Evolutionary conservation across 2,888 invertebrate species (phyloP).

Genomic region (Trachelus troglodyta): DNA sequence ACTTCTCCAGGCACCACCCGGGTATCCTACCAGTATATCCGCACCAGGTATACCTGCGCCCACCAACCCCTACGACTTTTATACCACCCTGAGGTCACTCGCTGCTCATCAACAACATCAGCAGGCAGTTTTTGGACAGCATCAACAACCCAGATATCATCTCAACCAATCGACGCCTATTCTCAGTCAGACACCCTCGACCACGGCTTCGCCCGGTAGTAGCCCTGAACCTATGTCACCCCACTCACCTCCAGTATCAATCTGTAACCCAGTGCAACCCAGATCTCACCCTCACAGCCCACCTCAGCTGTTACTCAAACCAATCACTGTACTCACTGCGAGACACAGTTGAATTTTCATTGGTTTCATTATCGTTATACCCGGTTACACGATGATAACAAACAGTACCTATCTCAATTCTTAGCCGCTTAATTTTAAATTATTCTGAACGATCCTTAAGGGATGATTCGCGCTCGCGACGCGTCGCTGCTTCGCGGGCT

Average conservation of each 20-base stretch:
- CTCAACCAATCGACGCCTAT: conserved; percentile 38
- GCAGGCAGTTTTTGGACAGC: conserved; percentile 50
- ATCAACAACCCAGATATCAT: conserved; percentile 45
- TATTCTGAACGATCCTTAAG: not conserved
- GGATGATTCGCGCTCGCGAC: not conserved
- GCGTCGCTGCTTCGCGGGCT: not conserved
- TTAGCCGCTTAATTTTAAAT: not conserved
- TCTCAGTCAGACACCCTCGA: conserved; percentile 51
- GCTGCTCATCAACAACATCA: conserved; percentile 65
- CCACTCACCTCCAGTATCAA: conserved; percentile 63
- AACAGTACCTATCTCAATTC: not conserved
- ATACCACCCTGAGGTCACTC: conserved; percentile 66
- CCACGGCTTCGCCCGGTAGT: conserved; percentile 64
- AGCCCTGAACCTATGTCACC: conserved; percentile 69
- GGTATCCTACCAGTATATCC: conserved; percentile 32
- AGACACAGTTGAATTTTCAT: conserved; percentile 56
- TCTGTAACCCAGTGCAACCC: conserved; percentile 68
- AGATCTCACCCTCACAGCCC: conserved; percentile 56
- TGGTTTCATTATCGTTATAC: not conserved
- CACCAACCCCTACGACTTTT: conserved; percentile 65
- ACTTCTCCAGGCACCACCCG: conserved; percentile 55
- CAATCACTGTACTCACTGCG: conserved; percentile 61
- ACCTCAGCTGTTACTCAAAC: conserved; percentile 61
- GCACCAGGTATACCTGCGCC: conserved; percentile 45
- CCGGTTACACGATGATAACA: not conserved